Evolutionary conservation across 2,113 vertebrate genomes (phyloP).

Genomic region (Chaetops frenatus): DNA sequence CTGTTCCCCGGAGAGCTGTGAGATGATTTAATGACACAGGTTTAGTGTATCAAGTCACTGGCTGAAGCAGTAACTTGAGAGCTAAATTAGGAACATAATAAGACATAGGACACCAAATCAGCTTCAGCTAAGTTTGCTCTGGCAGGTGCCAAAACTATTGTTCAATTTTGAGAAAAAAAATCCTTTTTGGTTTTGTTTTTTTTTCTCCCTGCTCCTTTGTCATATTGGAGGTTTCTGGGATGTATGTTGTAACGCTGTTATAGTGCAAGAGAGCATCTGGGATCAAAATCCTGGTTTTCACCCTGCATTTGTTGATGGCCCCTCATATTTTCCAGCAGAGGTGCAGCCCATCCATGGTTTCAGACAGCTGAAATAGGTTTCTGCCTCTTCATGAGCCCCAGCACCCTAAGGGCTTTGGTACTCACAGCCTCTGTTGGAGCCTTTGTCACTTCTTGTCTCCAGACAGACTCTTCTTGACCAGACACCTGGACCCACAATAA

Average conservation of each 20-base stretch:
- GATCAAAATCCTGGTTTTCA: background rate
- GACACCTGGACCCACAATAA: background rate
- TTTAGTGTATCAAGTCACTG: background rate
- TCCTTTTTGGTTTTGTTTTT: background rate
- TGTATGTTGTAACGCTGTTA: background rate
- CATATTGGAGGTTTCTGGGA: background rate
- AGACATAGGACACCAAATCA: background rate
- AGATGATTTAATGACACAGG: slow-evolving; percentile 25
- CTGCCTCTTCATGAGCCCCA: background rate
- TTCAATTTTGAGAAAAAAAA: background rate
- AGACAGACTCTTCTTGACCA: background rate
- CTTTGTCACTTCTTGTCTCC: background rate
- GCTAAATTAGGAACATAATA: background rate
- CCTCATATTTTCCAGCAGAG: background rate
- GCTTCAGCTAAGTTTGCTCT: background rate
- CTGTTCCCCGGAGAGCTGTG: background rate
- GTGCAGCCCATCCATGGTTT: background rate
- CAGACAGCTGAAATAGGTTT: background rate
- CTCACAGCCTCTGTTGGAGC: background rate
- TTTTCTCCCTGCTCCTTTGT: background rate
- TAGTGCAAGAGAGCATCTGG: background rate
- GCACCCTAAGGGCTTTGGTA: background rate
- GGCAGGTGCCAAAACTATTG: background rate
- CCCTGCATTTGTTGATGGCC: background rate
- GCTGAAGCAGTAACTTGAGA: background rate